Conservation (phyloP, 2,113 vertebrate species). For the Cyprinodon variegatus region DNA sequence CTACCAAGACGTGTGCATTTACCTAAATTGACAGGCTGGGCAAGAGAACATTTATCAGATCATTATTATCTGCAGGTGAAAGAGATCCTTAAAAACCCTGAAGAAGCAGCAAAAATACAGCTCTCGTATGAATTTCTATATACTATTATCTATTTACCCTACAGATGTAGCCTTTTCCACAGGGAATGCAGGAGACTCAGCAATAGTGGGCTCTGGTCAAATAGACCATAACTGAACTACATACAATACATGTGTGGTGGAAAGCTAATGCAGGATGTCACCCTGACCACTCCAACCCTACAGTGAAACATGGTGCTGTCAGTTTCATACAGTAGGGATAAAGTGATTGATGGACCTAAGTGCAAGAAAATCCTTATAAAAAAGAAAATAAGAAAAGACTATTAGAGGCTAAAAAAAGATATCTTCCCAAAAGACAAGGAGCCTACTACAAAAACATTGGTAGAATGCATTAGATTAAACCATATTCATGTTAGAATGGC, state of each 20-base stretch:
- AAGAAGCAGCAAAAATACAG: not conserved
- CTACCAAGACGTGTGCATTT: too few species aligned
- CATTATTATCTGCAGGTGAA: too few species aligned
- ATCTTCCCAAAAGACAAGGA: not conserved
- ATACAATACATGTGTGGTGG: too few species aligned
- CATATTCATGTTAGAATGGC: not conserved
- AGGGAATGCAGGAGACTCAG: too few species aligned
- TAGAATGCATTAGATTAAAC: not conserved
- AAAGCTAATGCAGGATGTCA: not conserved
- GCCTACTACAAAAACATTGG: not conserved
- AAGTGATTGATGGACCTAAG: not conserved
- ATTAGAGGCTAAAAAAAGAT: not conserved
- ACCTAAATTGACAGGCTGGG: too few species aligned
- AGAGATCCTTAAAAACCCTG: not conserved
- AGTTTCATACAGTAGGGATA: too few species aligned
- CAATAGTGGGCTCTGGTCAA: too few species aligned
- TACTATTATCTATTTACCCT: too few species aligned
- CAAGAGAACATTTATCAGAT: too few species aligned
- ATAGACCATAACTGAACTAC: not conserved
- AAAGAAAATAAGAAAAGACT: not conserved
- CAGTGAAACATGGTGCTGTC: too few species aligned
- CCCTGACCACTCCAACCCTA: not conserved
- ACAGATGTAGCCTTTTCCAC: too few species aligned
- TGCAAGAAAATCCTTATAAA: not conserved
- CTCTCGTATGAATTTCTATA: not conserved